Evolutionary conservation across 2,113 vertebrate species (phyloP).

Genomic region (Cromileptes altivelis): DNA sequence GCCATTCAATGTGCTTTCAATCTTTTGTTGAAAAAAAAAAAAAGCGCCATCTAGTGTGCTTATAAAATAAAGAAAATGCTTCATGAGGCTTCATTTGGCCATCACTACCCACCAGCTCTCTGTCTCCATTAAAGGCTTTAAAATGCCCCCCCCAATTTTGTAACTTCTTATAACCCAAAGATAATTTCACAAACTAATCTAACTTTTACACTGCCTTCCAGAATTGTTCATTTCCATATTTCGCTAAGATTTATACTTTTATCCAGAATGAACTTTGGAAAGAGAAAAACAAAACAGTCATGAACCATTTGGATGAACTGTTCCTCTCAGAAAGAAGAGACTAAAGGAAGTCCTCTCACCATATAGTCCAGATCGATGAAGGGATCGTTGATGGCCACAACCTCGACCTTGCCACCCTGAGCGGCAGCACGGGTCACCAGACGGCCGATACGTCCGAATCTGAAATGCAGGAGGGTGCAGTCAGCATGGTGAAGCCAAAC

Average conservation of each 20-base stretch:
- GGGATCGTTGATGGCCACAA: conserved; percentile 95
- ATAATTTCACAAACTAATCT: not conserved
- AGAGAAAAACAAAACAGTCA: not conserved
- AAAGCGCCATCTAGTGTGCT: no score
- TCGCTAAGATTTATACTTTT: not conserved
- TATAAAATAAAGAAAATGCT: no score
- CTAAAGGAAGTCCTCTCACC: conserved; percentile 80
- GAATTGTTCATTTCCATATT: not conserved
- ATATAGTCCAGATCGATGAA: conserved; percentile 97
- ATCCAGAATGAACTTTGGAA: not conserved
- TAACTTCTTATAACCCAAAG: not conserved
- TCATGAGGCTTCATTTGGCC: no score
- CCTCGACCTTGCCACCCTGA: conserved; percentile 80
- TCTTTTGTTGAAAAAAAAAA: no score
- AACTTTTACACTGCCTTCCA: not conserved
- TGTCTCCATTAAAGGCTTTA: not conserved
- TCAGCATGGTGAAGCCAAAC: not conserved
- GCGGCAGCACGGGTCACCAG: conserved; percentile 90
- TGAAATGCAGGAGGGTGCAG: conserved; percentile 33
- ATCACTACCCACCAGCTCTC: not conserved
- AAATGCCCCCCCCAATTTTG: not conserved
- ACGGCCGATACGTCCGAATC: conserved; percentile 96
- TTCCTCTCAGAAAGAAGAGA: not conserved
- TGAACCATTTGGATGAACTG: not conserved
- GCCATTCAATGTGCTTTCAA: no score